Conservation (phyloP, 35 echinoderm and acorn worm genomes). For the Heliocidaris erythrogramma region DNA sequence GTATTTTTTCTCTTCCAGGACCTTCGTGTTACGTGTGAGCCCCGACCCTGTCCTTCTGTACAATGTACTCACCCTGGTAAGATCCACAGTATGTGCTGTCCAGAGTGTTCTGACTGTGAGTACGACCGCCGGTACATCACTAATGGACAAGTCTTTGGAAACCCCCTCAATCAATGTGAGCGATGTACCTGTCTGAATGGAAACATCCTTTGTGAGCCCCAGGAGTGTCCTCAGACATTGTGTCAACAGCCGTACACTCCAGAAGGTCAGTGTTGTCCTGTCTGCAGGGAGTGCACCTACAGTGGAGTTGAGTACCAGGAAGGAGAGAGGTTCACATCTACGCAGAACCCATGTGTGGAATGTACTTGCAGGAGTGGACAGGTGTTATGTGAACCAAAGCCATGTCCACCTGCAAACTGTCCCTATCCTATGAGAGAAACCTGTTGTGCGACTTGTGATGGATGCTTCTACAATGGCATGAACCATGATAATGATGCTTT, state of each 20-base stretch:
- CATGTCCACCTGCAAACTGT: constrained; percentile 44
- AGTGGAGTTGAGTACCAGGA: constrained; percentile 65
- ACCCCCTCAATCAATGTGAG: constrained; percentile 78
- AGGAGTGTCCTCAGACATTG: constrained; percentile 59
- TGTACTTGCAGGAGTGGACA: constrained; percentile 58
- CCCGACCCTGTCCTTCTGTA: constrained; percentile 51
- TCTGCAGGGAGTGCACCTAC: constrained; percentile 81
- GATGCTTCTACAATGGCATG: constrained; percentile 60
- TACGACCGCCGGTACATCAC: constrained; percentile 73
- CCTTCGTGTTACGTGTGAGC: constrained; percentile 47
- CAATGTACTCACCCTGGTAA: constrained; percentile 77
- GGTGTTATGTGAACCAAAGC: not conserved
- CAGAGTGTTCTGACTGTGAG: constrained; percentile 68
- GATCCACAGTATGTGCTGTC: constrained; percentile 61
- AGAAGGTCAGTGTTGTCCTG: constrained; percentile 79
- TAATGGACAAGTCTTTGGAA: constrained; percentile 69
- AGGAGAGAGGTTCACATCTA: constrained; percentile 69
- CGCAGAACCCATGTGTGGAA: constrained; percentile 68
- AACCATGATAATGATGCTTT: constrained; percentile 49
- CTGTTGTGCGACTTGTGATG: constrained; percentile 64
- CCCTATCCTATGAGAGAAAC: constrained; percentile 23
- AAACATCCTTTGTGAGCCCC: constrained; percentile 33
- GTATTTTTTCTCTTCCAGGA: constrained; percentile 35
- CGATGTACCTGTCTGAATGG: constrained; percentile 68
- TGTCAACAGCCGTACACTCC: constrained; percentile 66